These are phyloP conservation scores for Lochmaea capreae DNA, from an alignment of 2,888 invertebrate genomes.

Conservation along the genomic window DNA sequence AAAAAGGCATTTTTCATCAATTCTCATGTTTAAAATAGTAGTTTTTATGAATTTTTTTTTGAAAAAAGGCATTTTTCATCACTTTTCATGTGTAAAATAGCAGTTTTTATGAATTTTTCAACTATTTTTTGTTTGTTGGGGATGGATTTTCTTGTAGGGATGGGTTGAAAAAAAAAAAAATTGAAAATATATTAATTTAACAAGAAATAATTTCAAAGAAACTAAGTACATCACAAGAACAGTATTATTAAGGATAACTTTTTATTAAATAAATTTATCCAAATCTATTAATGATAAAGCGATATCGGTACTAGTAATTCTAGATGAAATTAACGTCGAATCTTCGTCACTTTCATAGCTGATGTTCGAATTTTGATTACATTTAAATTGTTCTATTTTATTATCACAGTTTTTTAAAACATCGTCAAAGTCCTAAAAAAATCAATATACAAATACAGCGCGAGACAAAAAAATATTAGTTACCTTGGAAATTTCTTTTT, in stretches of 20 bases:
- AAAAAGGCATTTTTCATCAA: too few species aligned
- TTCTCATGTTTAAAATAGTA: too few species aligned
- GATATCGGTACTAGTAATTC: constrained; percentile 57
- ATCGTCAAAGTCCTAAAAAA: constrained; percentile 52
- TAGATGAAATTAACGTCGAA: constrained; percentile 49
- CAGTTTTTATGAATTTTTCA: too few species aligned
- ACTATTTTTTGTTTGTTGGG: too few species aligned
- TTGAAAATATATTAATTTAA: background rate
- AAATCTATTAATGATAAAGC: constrained; percentile 60
- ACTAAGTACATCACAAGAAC: background rate
- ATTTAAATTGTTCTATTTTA: constrained; percentile 48
- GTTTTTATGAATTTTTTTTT: too few species aligned
- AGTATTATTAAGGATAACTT: background rate
- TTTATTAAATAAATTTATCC: constrained; percentile 51
- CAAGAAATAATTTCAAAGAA: background rate
- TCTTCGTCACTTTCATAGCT: constrained; percentile 54
- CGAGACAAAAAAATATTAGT: background rate
- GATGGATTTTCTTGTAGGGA: too few species aligned
- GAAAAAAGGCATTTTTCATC: too few species aligned
- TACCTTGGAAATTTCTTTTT: constrained; percentile 57
- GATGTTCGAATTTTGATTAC: constrained; percentile 23
- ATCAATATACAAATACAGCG: background rate
- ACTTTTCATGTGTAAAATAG: too few species aligned
- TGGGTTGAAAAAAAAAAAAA: background rate
- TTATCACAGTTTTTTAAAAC: constrained; percentile 55